phyloP scores from a whole-genome alignment of 2,888 invertebrate genomes.

The Lamproptera curius region DNA sequence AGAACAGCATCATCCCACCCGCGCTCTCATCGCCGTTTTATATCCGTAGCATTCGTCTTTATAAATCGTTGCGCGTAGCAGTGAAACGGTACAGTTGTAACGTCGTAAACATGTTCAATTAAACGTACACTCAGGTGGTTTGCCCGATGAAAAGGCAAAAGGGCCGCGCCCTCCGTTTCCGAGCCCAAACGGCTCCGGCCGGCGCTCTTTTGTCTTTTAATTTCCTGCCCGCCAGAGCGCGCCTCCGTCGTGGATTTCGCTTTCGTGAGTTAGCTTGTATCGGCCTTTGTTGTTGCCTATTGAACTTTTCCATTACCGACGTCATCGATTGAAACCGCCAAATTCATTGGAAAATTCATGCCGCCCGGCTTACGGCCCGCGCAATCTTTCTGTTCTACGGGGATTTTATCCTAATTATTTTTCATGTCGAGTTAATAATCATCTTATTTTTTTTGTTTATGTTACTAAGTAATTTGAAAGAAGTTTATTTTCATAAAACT shows the following conservation, averaged over 20 bases:
- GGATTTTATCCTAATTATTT: too few relatives aligned
- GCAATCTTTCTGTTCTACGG: too few relatives aligned
- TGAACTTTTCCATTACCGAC: constrained; percentile 74
- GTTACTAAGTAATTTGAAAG: too few relatives aligned
- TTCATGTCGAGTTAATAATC: too few relatives aligned
- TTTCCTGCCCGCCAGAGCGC: constrained; percentile 71
- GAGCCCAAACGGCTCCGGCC: constrained; percentile 64
- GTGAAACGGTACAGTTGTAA: constrained; percentile 5
- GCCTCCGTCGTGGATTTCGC: constrained; percentile 68
- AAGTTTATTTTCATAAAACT: too few relatives aligned
- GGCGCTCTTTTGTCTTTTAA: constrained; percentile 76
- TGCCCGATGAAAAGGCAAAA: constrained; percentile 48
- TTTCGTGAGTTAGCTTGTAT: constrained; percentile 74
- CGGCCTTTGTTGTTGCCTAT: constrained; percentile 72
- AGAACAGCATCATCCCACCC: too few relatives aligned
- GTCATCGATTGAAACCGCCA: constrained; percentile 70
- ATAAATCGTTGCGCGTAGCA: too few relatives aligned
- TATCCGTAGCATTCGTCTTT: too few relatives aligned
- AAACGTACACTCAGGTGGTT: constrained; percentile 44
- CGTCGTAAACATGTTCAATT: constrained; percentile 28
- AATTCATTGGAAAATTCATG: constrained; percentile 66
- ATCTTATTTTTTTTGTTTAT: too few relatives aligned
- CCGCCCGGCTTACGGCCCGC: too few relatives aligned
- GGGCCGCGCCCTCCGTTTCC: constrained; percentile 66
- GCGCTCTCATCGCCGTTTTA: too few relatives aligned